These are phyloP conservation scores for Gymnopithys bicolor DNA, from an alignment of 2,797 vertebrate genomes.

Conservation along the genomic window DNA sequence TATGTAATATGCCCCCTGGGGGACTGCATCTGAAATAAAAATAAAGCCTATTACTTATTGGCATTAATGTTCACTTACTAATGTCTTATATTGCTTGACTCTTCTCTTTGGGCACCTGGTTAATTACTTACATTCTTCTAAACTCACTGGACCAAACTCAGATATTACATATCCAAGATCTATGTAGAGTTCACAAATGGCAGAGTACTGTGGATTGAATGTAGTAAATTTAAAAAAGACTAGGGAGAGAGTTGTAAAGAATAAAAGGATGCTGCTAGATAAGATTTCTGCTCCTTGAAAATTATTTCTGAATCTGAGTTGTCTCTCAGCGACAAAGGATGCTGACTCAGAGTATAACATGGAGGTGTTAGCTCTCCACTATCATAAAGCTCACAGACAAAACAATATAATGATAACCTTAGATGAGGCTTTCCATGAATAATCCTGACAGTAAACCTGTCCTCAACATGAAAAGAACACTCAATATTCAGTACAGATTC, in stretches of 20 bases:
- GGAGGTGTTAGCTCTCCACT: not conserved
- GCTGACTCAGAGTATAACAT: not conserved
- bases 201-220: not conserved
- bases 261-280: not conserved
- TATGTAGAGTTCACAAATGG: not conserved
- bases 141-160: slow-evolving; percentile 43
- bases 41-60: slow-evolving; percentile 36
- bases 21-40: slow-evolving; percentile 34
- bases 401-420: not conserved
- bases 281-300: not conserved
- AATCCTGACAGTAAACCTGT: not conserved
- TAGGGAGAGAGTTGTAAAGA: not conserved
- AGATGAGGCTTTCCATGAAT: not conserved
- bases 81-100: slow-evolving; percentile 38
- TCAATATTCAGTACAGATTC: not conserved
- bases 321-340: not conserved
- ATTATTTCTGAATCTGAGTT: not conserved
- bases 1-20: not conserved
- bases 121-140: slow-evolving; percentile 6
- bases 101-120: slow-evolving; percentile 41
- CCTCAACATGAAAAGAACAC: not conserved
- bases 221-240: not conserved
- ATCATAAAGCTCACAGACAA: not conserved
- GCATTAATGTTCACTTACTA: slow-evolving; percentile 44
- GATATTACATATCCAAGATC: slow-evolving; percentile 18